Evolutionary conservation across 2,113 vertebrate species (phyloP), one percentile per base, ranked within the genome.

Genomic region (Rhombomys opimus): DNA sequence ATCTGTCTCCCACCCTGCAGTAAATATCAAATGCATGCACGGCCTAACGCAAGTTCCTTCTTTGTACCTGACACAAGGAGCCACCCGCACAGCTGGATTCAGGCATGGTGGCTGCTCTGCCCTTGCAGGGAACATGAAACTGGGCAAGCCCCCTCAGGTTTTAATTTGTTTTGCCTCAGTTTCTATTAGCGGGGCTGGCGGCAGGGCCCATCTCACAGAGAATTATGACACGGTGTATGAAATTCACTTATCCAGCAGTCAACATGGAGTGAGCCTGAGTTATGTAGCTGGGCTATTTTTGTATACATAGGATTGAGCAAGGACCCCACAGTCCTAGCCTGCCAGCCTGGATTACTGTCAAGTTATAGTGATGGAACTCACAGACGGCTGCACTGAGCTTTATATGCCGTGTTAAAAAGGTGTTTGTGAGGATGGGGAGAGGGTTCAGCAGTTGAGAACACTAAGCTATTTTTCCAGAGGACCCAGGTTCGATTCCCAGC

Each of bases 131-230:
- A 57, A 22, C 63, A 13, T 78, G 72, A 91, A 82, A 32, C 32
- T 78, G 94, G 82, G 50, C 54, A 89, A 91, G 35, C 46, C n/a
- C 67, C 68, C 90, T 94, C 30, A 18, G 22, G 5, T 70, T 35
- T 35, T 25, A 23, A 35, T 14, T 46, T 14, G 75, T 73, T 78
- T n/a, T 93, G n/a, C 70, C 57, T 95, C 68, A 6, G 35, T 92
- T 95, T 91, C 65, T 95, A 38, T 89, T 89, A 87, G 72, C 84
- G 25, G 61, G 78, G 91, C 61, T 96, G 96, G 52, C n/a, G 11
- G 4, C 46, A 89, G 41, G 81, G 84, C 22, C 27, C 57, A 12
- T 25, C 38, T 96, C 5, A 1, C 54, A 38, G 78, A 93, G 68
- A 90, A 13, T 23, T 70, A 50, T 93, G 67, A 87, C 61, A 23